phyloP scores from a whole-genome alignment of 2,888 invertebrate genomes.

The Nemotelus pantherinus region DNA sequence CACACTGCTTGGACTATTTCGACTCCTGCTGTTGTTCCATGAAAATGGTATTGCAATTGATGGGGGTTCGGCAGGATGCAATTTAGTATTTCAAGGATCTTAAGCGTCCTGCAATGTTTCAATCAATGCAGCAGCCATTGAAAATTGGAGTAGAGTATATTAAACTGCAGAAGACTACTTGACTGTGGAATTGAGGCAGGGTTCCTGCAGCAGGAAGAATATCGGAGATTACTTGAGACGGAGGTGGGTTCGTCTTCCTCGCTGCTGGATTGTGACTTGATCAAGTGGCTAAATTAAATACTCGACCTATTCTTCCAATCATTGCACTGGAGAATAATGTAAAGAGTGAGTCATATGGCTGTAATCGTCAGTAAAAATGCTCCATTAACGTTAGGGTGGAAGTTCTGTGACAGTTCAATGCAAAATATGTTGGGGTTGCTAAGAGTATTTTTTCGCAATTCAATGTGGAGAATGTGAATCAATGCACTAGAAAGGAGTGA shows the following conservation, averaged over 20 bases:
- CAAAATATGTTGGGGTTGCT: no score
- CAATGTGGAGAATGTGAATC: no score
- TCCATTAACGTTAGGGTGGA: no score
- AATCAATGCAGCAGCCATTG: neutral
- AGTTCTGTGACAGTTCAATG: no score
- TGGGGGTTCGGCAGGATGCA: slow-evolving; percentile 14
- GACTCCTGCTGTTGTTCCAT: neutral
- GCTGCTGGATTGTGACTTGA: neutral
- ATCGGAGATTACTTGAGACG: neutral
- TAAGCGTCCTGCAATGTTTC: neutral
- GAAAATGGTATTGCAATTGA: slow-evolving; percentile 13
- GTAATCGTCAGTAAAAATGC: neutral
- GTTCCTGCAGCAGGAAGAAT: neutral
- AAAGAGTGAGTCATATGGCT: neutral
- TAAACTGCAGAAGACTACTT: slow-evolving; percentile 25
- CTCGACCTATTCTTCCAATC: slow-evolving; percentile 16
- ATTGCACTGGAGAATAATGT: neutral
- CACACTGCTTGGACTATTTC: neutral
- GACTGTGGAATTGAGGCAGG: slow-evolving; percentile 1
- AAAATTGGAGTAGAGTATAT: neutral
- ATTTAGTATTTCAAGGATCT: slow-evolving; percentile 29
- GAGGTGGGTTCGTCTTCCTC: neutral
- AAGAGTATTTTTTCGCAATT: no score
- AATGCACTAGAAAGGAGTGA: no score
- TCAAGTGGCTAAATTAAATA: slow-evolving; percentile 38